Evolutionary conservation across 2,888 invertebrate genomes (phyloP).

Genomic region (Lepidocyrtoides sp.): DNA sequence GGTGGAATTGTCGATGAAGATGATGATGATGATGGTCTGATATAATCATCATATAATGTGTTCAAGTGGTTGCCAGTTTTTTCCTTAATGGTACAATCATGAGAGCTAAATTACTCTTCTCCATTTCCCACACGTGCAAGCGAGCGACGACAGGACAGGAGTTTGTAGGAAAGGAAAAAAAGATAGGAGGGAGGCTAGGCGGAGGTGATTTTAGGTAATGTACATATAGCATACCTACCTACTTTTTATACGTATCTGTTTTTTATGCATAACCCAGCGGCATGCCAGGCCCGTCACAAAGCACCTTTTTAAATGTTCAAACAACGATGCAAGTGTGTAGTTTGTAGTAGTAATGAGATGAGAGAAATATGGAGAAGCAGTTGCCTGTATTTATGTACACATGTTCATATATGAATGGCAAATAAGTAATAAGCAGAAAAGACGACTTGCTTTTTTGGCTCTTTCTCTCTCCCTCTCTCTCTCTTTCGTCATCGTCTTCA

Average conservation of each 20-base stretch:
- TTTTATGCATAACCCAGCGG: constrained; percentile 63
- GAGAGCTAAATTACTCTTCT: constrained; percentile 82
- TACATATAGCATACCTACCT: constrained; percentile 3
- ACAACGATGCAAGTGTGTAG: constrained; percentile 65
- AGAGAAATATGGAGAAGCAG: constrained; percentile 41
- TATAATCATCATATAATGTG: constrained; percentile 78
- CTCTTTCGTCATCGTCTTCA: constrained; percentile 19
- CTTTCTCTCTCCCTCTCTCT: constrained; percentile 6
- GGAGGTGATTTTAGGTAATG: constrained; percentile 72
- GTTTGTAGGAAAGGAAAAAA: constrained; percentile 14
- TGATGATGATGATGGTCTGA: constrained; percentile 61
- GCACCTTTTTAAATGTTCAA: constrained; percentile 61
- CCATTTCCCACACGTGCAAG: constrained; percentile 83
- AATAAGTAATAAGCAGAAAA: constrained; percentile 48
- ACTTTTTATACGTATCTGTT: background rate
- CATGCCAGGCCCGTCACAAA: constrained; percentile 62
- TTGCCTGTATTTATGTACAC: background rate
- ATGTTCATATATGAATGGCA: constrained; percentile 30
- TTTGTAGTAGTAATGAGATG: constrained; percentile 72
- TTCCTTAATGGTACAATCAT: constrained; percentile 83
- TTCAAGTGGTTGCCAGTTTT: constrained; percentile 79
- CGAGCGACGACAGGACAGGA: constrained; percentile 72
- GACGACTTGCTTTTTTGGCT: constrained; percentile 52
- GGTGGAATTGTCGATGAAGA: constrained; percentile 47
- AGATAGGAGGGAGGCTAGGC: background rate